phyloP scores from a whole-genome alignment of 2,888 invertebrate species.

The Ichneumoninae sp. region DNA sequence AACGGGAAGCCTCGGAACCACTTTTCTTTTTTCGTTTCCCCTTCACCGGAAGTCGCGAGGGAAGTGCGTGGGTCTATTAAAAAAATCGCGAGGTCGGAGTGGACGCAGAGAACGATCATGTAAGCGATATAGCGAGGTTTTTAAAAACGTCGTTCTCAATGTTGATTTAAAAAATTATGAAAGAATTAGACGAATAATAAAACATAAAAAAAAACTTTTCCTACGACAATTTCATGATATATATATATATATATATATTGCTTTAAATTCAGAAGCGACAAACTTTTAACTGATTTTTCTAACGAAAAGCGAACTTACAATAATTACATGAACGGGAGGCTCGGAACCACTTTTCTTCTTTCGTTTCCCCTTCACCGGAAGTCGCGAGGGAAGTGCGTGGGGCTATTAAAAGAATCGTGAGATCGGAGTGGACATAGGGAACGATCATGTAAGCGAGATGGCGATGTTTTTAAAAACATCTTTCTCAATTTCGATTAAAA shows the following conservation, averaged over 20 bases:
- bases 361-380: neutral
- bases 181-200: too few relatives aligned
- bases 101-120: neutral
- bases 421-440: neutral
- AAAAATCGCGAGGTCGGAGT: slow-evolving; percentile 3
- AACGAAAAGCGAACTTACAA: neutral
- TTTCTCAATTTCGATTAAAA: too few relatives aligned
- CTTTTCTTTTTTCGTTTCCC: neutral
- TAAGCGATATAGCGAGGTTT: too few relatives aligned
- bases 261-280: too few relatives aligned
- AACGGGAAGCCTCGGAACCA: neutral
- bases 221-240: too few relatives aligned
- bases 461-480: too few relatives aligned
- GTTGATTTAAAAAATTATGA: too few relatives aligned
- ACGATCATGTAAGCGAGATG: too few relatives aligned
- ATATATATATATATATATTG: too few relatives aligned
- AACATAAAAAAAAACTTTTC: too few relatives aligned
- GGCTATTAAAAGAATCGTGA: slow-evolving; percentile 4
- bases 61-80: neutral
- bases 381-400: neutral
- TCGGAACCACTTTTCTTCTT: neutral
- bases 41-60: neutral
- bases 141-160: too few relatives aligned
- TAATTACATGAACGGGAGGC: neutral
- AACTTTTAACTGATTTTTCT: neutral